Percentiles rank a stretch among this genome's conserved stretches.
phyloP scores from a whole-genome alignment of 2,888 invertebrate genomes.

The Pristionchus maxplancki region DNA sequence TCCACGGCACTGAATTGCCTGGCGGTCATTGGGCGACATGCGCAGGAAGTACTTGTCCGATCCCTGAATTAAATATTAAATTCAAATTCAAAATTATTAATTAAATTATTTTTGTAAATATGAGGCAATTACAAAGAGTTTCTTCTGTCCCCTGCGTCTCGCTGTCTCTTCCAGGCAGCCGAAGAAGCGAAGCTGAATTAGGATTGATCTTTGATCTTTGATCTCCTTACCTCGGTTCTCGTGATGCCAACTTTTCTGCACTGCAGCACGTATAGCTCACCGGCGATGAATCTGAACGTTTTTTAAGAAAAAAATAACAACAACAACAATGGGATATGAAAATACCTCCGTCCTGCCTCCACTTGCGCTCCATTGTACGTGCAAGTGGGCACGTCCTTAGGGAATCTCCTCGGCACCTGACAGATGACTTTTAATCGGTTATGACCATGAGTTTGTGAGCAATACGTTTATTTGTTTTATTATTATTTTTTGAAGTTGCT shows the following conservation, averaged over 20 bases:
- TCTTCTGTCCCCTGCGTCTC: background rate
- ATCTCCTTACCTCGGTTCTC: background rate
- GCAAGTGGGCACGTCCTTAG: background rate
- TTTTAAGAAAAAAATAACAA: background rate
- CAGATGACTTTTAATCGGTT: too few species aligned
- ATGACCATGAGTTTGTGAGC: too few species aligned
- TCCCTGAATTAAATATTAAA: background rate
- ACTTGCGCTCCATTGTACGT: too few species aligned
- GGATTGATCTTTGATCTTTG: background rate
- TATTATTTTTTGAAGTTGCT: too few species aligned
- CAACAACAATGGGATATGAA: background rate
- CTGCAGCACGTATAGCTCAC: background rate
- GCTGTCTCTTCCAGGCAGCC: background rate
- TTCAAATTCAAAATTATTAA: background rate
- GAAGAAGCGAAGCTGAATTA: background rate
- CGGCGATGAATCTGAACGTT: background rate
- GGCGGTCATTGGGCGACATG: too few species aligned
- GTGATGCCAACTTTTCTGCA: background rate
- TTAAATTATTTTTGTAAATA: too few species aligned
- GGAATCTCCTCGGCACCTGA: too few species aligned
- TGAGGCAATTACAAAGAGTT: background rate
- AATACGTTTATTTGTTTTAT: too few species aligned
- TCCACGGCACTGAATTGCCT: too few species aligned
- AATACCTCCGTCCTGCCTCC: too few species aligned
- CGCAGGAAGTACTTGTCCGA: too few species aligned